Base-by-base conservation (phyloP, 2,797 vertebrate species). In the Brotula barbata region DNA sequence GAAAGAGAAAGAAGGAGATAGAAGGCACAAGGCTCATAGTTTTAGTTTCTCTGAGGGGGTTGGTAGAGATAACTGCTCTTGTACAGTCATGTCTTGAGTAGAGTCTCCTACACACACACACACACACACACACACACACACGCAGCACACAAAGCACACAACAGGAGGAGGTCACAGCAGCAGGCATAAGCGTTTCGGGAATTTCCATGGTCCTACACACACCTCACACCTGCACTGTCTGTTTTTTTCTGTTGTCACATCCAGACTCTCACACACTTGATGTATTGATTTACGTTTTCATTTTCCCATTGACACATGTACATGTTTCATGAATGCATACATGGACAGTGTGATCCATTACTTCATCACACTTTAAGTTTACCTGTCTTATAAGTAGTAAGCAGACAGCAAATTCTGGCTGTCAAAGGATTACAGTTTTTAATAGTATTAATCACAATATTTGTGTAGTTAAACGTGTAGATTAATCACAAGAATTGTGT, bases 221-320 rank as follows among this genome's bases (percentile, higher is more conserved):
- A 19, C 11, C 17, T 41, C 6, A 64, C 22, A 44, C 42, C 31
- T 57, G 39, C 68, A 34, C 42, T 56, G 43, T 19, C 36, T 21
- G 2, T 44, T 21, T 17, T 23, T 28, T 62, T 31, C 1, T 66
- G 52, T 71, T 40, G 40, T 74, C 42, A 39, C 1, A 17, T 77
- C 53, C 57, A 25, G 3, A 56, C 23, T 19, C 42, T 20, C 11
- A 44, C 42, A 55, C 54, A 65, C 48, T 19, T 22, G 49, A 20
- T 71, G 14, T 60, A 6, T 63, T 51, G 33, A 43, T 53, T 58
- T 34, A n/a, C n/a, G n/a, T 48, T 8, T 60, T 53, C 36, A 39
- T 61, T 55, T 74, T 20, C 12, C 54, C 82, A 81, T 81, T 74
- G 31, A 61, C 34, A 57, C 43, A 9, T 31, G n/a, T 28, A 63